These are phyloP conservation scores for Cinclus cinclus DNA, from an alignment of 2,113 vertebrate species.

Conservation along the genomic window DNA sequence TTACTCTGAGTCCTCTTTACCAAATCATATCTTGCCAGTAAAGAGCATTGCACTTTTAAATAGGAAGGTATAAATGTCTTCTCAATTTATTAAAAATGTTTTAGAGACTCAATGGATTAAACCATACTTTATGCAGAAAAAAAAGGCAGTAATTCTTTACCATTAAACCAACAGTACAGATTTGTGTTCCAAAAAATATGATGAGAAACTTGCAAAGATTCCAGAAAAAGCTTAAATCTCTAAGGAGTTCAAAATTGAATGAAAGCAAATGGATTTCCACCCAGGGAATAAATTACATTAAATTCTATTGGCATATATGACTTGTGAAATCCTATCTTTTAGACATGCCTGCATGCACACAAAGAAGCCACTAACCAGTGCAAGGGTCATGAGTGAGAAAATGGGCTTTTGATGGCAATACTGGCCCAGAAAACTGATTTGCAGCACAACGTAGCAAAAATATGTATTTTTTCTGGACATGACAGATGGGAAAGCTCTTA, in stretches of 20 bases:
- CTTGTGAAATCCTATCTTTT: neutral
- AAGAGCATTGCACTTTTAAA: neutral
- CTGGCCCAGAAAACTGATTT: neutral
- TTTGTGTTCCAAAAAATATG: neutral
- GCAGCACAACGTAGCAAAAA: neutral
- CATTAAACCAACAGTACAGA: neutral
- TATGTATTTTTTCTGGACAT: fast-evolving
- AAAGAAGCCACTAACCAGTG: neutral
- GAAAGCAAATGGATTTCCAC: neutral
- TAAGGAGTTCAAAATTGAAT: neutral
- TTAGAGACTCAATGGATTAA: neutral
- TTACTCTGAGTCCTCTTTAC: neutral
- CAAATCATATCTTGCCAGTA: neutral
- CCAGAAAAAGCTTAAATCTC: neutral
- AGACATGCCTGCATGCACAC: neutral
- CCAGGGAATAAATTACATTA: neutral
- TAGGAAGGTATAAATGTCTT: neutral
- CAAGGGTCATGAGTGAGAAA: neutral
- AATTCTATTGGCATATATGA: neutral
- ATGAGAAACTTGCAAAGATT: neutral
- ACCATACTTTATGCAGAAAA: neutral
- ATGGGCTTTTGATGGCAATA: neutral
- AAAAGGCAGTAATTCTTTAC: neutral
- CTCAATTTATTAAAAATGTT: neutral
- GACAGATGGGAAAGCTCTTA: neutral